Conservation (phyloP, 2,797 vertebrate species). For the Poecilia gillii region DNA sequence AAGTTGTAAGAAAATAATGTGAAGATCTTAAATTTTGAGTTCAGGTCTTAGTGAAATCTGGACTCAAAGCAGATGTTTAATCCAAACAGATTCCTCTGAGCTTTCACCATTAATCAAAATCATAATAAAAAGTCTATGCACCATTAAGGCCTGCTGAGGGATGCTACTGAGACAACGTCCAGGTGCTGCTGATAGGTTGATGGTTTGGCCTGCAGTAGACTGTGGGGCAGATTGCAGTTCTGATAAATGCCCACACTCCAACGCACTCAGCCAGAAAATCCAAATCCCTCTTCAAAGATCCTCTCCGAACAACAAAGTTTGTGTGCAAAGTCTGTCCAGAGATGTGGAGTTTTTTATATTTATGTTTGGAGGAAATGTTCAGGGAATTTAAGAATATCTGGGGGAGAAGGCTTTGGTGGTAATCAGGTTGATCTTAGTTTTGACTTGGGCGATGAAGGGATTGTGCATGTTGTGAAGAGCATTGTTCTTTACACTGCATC, state of each 20-base stretch:
- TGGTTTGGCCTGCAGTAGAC: conserved; percentile 24
- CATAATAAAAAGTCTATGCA: background rate
- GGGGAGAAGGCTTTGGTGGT: background rate
- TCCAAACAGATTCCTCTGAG: background rate
- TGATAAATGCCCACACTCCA: conserved; percentile 24
- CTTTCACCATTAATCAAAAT: background rate
- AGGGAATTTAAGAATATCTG: background rate
- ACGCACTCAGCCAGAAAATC: background rate
- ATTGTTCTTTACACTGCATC: conserved; percentile 19
- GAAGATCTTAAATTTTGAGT: background rate
- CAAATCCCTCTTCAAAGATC: conserved; percentile 7
- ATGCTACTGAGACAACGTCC: conserved; percentile 6
- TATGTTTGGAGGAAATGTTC: background rate
- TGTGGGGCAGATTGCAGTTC: conserved; percentile 13
- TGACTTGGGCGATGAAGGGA: background rate
- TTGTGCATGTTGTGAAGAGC: background rate
- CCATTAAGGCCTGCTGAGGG: conserved; percentile 2
- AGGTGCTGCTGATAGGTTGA: conserved; percentile 28
- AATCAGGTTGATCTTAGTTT: background rate
- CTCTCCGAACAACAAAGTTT: background rate
- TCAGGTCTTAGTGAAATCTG: background rate
- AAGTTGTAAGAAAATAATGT: background rate
- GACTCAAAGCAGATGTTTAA: background rate
- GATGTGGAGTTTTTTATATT: background rate
- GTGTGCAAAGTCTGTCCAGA: background rate